Conservation (phyloP, 2,888 invertebrate species). For the Anthrax anthrax region DNA sequence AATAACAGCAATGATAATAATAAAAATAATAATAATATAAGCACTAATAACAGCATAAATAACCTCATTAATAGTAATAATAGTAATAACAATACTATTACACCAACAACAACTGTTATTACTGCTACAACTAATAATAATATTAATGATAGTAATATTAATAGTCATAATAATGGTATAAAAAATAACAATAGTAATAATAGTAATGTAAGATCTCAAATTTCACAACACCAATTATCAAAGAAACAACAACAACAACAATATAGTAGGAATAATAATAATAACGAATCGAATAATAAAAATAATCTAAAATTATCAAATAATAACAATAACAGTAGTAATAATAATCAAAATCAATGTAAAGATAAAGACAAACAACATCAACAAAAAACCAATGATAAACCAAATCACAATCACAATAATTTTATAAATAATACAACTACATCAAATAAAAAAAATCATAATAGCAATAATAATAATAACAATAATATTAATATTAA, state of each 20-base stretch:
- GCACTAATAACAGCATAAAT: not conserved
- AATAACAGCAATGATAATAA: not conserved
- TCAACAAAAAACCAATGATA: not conserved
- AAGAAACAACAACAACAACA: not conserved
- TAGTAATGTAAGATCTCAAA: not conserved
- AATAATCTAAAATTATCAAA: not conserved
- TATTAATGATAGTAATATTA: too few relatives aligned
- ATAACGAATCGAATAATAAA: not conserved
- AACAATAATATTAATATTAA: conserved; percentile 1
- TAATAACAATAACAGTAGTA: too few relatives aligned
- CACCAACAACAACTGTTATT: not conserved
- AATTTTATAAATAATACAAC: too few relatives aligned
- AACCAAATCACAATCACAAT: not conserved
- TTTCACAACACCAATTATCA: not conserved
- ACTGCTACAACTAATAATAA: not conserved
- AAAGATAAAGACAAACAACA: not conserved
- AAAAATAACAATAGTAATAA: too few relatives aligned
- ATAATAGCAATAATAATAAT: not conserved
- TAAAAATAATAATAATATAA: not conserved
- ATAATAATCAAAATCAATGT: too few relatives aligned
- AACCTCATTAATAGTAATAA: not conserved
- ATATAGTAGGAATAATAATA: not conserved
- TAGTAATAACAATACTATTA: conserved; percentile 1
- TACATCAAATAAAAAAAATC: not conserved
- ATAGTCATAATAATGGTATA: too few relatives aligned